These are phyloP conservation scores for Ctenopoma multispine DNA, from an alignment of 2,797 vertebrate species.

Conservation along the genomic window DNA sequence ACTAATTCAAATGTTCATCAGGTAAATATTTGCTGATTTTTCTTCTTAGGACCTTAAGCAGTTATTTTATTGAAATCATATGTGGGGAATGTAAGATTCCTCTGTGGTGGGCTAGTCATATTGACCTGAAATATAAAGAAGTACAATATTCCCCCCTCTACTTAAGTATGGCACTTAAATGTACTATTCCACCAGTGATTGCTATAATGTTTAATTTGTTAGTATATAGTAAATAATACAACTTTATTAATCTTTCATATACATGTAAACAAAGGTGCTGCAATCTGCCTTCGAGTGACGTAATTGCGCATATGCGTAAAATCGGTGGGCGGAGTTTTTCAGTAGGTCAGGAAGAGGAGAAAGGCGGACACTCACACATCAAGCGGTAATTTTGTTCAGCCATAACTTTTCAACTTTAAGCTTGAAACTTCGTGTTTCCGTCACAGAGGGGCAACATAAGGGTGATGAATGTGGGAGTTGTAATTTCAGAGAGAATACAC, in stretches of 20 bases:
- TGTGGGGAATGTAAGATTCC: too few species aligned
- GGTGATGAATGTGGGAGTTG: not conserved
- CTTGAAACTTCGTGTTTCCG: not conserved
- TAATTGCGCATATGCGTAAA: slow-evolving; percentile 51
- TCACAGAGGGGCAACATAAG: not conserved
- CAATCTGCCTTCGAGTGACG: slow-evolving; percentile 26
- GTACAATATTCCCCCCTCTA: too few species aligned
- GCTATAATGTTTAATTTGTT: too few species aligned
- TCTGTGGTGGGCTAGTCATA: too few species aligned
- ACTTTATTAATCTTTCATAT: not conserved
- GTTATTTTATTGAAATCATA: too few species aligned
- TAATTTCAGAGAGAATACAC: slow-evolving; percentile 10
- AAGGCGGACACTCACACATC: slow-evolving; percentile 80
- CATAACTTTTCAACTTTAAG: slow-evolving; percentile 40
- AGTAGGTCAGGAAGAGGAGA: slow-evolving; percentile 82
- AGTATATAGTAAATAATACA: too few species aligned
- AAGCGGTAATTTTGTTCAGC: slow-evolving; percentile 69
- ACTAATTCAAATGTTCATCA: too few species aligned
- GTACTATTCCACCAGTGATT: too few species aligned
- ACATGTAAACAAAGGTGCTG: not conserved
- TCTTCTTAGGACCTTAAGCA: too few species aligned
- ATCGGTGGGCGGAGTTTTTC: slow-evolving; percentile 70
- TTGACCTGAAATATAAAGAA: too few species aligned
- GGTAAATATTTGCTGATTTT: too few species aligned
- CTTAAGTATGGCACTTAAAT: not conserved